Percentiles rank a stretch among this genome's conserved stretches.
Conservation (phyloP, 2,113 vertebrate genomes). For the Hystrix brachyura region DNA sequence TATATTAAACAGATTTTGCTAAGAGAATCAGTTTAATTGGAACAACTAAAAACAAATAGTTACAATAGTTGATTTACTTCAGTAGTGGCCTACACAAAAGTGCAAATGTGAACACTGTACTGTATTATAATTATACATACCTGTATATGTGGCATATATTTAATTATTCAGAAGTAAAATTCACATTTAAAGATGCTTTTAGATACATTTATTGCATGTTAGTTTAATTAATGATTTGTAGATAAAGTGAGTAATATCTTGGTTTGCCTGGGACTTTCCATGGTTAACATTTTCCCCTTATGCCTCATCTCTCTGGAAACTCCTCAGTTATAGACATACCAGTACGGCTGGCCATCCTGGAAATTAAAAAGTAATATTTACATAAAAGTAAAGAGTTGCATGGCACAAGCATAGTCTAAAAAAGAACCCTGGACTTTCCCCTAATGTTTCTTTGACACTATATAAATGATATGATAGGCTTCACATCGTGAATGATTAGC, state of each 20-base stretch:
- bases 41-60: neutral
- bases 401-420: neutral
- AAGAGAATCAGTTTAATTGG: neutral
- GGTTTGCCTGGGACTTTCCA: conserved; percentile 31
- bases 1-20: neutral
- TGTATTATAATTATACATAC: neutral
- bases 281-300: neutral
- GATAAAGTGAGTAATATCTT: neutral
- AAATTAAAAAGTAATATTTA: conserved; percentile 38
- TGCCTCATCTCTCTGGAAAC: neutral
- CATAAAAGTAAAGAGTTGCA: neutral
- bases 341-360: neutral
- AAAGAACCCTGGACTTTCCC: neutral
- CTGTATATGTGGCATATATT: neutral
- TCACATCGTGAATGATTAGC: neutral
- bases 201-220: neutral
- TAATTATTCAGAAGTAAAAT: neutral
- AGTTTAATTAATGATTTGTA: conserved; percentile 3
- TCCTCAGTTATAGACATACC: neutral
- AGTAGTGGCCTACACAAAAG: neutral
- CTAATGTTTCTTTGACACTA: neutral
- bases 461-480: neutral
- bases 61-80: neutral
- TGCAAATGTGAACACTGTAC: neutral
- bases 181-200: neutral